Evolutionary conservation across 2,113 vertebrate species (phyloP).

Genomic region (Podiceps cristatus): DNA sequence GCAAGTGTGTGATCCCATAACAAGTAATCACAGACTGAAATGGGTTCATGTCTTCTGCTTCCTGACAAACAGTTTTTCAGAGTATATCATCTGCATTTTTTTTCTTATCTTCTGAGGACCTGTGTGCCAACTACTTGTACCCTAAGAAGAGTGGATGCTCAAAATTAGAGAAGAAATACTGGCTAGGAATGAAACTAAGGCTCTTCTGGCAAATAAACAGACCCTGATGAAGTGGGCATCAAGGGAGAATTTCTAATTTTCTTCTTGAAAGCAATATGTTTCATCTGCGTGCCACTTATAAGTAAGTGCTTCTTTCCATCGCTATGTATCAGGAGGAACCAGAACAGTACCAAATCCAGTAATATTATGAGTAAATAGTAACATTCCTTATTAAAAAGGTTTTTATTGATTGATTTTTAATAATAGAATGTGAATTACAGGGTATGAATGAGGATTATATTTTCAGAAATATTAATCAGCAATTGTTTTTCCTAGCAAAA

Average conservation of each 20-base stretch:
- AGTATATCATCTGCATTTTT: background rate
- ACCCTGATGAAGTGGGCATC: constrained; percentile 33
- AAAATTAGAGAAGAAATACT: constrained; percentile 5
- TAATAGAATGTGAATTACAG: background rate
- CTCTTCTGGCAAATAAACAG: constrained; percentile 22
- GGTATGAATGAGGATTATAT: background rate
- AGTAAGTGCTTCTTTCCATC: background rate
- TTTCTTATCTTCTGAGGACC: background rate
- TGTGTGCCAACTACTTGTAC: background rate
- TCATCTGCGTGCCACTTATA: background rate
- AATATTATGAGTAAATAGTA: background rate
- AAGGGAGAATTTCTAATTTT: constrained; percentile 45
- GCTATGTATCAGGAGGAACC: background rate
- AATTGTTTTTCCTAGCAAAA: constrained; percentile 1
- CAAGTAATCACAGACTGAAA: background rate
- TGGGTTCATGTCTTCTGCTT: background rate
- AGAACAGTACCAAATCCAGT: background rate
- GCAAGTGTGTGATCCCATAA: background rate
- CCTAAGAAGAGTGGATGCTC: background rate
- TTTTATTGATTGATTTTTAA: background rate
- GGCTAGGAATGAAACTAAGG: background rate
- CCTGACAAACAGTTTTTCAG: background rate
- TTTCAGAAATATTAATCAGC: constrained; percentile 2
- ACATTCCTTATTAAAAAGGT: background rate
- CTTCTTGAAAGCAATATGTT: constrained; percentile 34